Conservation (phyloP, 2,113 vertebrate genomes). For the Amia ocellicauda region DNA sequence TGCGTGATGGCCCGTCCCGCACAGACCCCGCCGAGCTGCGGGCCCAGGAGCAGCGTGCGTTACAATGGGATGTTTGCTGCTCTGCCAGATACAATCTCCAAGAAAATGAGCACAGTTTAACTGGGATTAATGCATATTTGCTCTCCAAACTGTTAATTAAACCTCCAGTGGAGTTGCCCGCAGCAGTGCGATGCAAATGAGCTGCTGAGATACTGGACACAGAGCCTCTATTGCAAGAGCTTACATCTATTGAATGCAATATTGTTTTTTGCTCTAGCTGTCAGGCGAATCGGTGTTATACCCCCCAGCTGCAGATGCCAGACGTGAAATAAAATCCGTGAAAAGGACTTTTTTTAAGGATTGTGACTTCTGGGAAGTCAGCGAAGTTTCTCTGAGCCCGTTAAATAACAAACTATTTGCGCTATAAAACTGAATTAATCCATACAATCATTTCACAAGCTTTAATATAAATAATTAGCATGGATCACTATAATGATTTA, state of each 20-base stretch:
- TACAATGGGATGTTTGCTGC: constrained; percentile 29
- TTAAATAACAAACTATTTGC: too few relatives aligned
- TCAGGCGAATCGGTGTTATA: background rate
- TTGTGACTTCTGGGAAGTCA: too few relatives aligned
- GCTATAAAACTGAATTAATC: too few relatives aligned
- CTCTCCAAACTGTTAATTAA: constrained; percentile 20
- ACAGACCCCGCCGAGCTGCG: background rate
- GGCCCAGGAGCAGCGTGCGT: background rate
- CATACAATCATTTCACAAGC: too few relatives aligned
- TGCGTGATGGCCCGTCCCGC: too few relatives aligned
- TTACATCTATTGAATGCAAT: background rate
- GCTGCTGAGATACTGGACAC: background rate
- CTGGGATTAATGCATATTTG: constrained; percentile 33
- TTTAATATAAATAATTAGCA: too few relatives aligned
- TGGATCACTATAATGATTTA: too few relatives aligned
- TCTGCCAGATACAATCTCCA: constrained; percentile 35
- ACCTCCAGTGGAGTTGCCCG: constrained; percentile 18
- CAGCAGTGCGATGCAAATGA: constrained; percentile 22
- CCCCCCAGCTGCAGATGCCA: background rate
- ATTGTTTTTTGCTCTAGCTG: background rate
- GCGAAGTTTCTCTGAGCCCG: too few relatives aligned
- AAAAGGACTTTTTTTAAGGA: too few relatives aligned
- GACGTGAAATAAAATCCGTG: too few relatives aligned
- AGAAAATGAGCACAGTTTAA: constrained; percentile 33
- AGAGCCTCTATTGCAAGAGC: constrained; percentile 1